Base-by-base conservation (phyloP, 2,113 vertebrate genomes). In the Haplotaxodon microlepis region DNA sequence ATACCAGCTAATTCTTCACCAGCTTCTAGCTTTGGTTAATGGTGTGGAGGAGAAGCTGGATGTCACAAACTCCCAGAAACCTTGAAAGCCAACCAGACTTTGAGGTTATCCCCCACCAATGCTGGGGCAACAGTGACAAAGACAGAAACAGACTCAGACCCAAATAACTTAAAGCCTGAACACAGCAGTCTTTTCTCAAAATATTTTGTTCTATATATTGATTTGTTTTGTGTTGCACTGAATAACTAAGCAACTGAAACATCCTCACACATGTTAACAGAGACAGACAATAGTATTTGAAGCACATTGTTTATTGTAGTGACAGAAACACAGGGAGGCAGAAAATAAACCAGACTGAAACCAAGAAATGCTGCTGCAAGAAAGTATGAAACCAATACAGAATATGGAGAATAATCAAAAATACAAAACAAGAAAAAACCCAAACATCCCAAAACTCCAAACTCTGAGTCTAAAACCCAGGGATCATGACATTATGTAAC, bases 371-470 rank as follows among this genome's bases (percentile, higher is more conserved):
- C 0, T 51, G 1, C 50, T 51, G 0, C 50, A n/a, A 51, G 17
- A 51, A n/a, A 9, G 17, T 51, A n/a, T 51, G 50, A 51, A 51
- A n/a, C 17, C 17, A 51, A 51, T n/a, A 53, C 19, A 10, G 50
- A 51, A 51, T 51, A 51, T 9, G 7, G 6, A 47, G 45, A 47
- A 47, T 47, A 47, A 16, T 47, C 14, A 47, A 47, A 47, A 47
- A 4, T 47, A 0, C 3, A 16, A 16, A 0, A 47, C 13, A 0
- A 47, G 45, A 47, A 47, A 7, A 47, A 14, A 40, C 1, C 1
- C 45, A 47, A 47, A 47, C 45, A 47, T 47, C 45, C 45, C 13
- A 47, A 47, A 47, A 16, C 42, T 47, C 14, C 14, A 47, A 47
- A 47, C 6, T 4, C 45, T 4, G 42, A 0, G 0, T 47, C 1